Conservation (phyloP, 2,113 vertebrate genomes). For the Meles meles region DNA sequence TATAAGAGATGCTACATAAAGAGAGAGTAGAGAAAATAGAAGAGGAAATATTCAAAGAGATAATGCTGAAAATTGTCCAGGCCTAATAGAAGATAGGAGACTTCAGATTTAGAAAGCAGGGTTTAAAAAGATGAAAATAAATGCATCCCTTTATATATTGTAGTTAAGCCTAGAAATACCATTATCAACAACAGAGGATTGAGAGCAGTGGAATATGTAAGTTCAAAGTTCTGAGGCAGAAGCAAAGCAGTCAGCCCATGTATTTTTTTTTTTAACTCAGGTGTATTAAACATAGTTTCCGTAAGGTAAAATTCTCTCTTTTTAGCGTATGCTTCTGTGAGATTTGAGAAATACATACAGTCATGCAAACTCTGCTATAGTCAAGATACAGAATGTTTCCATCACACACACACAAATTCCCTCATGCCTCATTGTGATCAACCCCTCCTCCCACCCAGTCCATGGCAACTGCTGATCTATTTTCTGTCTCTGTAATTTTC, state of each 20-base stretch:
- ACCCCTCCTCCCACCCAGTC: neutral
- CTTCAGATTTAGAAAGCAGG: neutral
- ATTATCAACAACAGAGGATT: neutral
- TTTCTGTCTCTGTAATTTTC: slow-evolving; percentile 27
- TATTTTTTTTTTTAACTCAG: neutral
- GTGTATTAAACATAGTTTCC: neutral
- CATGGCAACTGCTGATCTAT: neutral
- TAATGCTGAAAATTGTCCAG: neutral
- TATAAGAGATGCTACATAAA: neutral
- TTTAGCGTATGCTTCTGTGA: neutral
- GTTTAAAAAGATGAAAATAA: slow-evolving; percentile 14
- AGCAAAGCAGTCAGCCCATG: neutral
- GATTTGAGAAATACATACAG: neutral
- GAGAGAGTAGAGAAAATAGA: neutral
- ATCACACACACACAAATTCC: neutral
- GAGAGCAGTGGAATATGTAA: neutral
- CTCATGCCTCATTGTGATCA: neutral
- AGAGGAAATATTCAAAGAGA: slow-evolving; percentile 8
- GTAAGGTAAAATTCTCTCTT: neutral
- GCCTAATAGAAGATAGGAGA: neutral
- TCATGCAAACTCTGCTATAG: neutral
- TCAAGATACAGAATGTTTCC: neutral
- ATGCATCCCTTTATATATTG: neutral
- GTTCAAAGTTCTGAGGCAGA: neutral
- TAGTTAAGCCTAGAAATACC: neutral